Evolutionary conservation across 2,797 vertebrate species (phyloP).

Genomic region (Acrocephalus scirpaceus): DNA sequence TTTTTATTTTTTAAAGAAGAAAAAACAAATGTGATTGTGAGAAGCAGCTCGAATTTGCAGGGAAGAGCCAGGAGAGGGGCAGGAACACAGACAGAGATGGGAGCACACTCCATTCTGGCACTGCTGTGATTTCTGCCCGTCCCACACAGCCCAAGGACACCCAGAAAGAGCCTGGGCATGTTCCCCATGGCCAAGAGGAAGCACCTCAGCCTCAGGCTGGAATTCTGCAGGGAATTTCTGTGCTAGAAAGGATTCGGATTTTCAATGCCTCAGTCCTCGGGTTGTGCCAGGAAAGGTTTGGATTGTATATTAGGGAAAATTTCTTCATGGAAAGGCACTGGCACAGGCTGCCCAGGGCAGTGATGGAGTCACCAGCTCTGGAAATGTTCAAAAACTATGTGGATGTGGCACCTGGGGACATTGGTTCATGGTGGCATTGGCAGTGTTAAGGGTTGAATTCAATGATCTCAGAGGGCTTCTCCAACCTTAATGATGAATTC

Average conservation of each 20-base stretch:
- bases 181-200: not conserved
- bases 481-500: not conserved
- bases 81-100: not conserved
- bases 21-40: not conserved
- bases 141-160: not conserved
- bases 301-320: not conserved
- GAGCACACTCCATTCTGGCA: not conserved
- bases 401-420: not conserved
- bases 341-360: not conserved
- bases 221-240: not conserved
- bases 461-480: not conserved
- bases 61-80: not conserved
- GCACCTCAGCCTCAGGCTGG: not conserved
- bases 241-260: not conserved
- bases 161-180: not conserved
- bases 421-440: not conserved
- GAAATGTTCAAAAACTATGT: accelerated
- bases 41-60: slow-evolving; percentile 9
- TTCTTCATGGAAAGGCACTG: not conserved
- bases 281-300: not conserved
- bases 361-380: not conserved
- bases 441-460: not conserved
- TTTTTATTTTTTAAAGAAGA: not conserved
- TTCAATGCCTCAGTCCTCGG: not conserved
- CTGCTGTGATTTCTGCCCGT: accelerated